Evolutionary conservation across 2,888 invertebrate genomes (phyloP).

Genomic region (Cheilosia vernalis): DNA sequence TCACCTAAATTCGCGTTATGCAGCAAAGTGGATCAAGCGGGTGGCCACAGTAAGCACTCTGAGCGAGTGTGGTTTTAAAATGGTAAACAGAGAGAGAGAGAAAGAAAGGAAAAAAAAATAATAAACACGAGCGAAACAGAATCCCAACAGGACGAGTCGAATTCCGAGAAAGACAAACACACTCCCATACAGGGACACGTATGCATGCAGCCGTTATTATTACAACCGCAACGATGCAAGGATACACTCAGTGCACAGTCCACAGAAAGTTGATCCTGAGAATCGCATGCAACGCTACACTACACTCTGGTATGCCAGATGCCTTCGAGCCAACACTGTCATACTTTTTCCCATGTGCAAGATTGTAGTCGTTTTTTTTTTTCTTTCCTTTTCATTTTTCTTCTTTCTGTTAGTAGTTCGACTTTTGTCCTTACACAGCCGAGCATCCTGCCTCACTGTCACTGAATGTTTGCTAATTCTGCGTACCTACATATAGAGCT

Average conservation of each 20-base stretch:
- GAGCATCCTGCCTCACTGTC: conserved; percentile 56
- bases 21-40: conserved; percentile 48
- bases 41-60: conserved; percentile 32
- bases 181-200: background rate
- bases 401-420: conserved; percentile 21
- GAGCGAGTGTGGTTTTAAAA: conserved; percentile 53
- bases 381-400: background rate
- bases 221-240: conserved; percentile 51
- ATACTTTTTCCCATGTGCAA: conserved; percentile 59
- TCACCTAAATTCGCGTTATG: conserved; percentile 69
- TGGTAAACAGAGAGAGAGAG: conserved; percentile 20
- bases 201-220: conserved; percentile 11
- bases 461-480: conserved; percentile 61
- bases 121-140: conserved; percentile 6
- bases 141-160: conserved; percentile 9
- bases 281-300: conserved; percentile 33
- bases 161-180: conserved; percentile 24
- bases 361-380: conserved; percentile 44
- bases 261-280: conserved; percentile 34
- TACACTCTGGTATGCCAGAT: conserved; percentile 28
- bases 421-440: conserved; percentile 64
- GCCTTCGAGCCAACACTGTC: conserved; percentile 65
- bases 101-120: background rate
- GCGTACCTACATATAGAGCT: conserved; percentile 9
- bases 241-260: conserved; percentile 11